Percentiles rank a stretch among this genome's conserved stretches.
Evolutionary conservation across 2,113 vertebrate species (phyloP).

Genomic region (Antechinus flavipes): DNA sequence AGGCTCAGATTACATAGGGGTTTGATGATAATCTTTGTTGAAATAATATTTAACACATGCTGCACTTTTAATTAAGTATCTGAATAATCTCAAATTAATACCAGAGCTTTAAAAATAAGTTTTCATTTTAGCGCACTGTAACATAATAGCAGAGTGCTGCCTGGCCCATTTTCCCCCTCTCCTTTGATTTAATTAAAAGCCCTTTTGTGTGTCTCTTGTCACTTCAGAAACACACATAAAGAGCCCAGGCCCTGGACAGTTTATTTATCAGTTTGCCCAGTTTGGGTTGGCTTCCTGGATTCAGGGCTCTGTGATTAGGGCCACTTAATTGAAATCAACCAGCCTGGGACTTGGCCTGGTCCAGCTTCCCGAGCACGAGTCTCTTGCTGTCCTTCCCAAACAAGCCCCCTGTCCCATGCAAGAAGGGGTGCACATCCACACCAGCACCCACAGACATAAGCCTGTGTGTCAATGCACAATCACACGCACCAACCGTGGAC

Average conservation of each 20-base stretch:
- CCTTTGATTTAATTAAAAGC: slow-evolving; percentile 90
- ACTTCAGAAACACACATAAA: slow-evolving; percentile 84
- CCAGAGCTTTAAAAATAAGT: slow-evolving; percentile 91
- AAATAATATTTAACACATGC: slow-evolving; percentile 98
- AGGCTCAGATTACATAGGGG: slow-evolving; percentile 92
- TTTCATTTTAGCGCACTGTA: slow-evolving; percentile 89
- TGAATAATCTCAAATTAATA: slow-evolving; percentile 91
- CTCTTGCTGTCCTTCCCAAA: background rate
- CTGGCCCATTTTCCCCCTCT: slow-evolving; percentile 78
- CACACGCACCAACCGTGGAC: background rate
- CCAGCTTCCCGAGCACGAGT: background rate
- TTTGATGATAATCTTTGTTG: slow-evolving; percentile 94
- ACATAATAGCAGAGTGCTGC: slow-evolving; percentile 86
- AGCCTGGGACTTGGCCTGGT: background rate
- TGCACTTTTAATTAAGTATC: slow-evolving; percentile 96
- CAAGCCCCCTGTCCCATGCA: background rate
- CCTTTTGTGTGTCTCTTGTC: slow-evolving; percentile 86
- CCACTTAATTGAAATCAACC: slow-evolving; percentile 42
- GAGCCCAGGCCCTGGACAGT: slow-evolving; percentile 70
- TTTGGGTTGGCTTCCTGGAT: slow-evolving; percentile 40
- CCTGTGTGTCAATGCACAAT: background rate
- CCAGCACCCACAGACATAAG: background rate
- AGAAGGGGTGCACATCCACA: background rate
- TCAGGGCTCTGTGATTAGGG: slow-evolving; percentile 44
- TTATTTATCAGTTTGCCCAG: slow-evolving; percentile 72